Evolutionary conservation across 2,113 vertebrate species (phyloP).

Genomic region (Alces alces): DNA sequence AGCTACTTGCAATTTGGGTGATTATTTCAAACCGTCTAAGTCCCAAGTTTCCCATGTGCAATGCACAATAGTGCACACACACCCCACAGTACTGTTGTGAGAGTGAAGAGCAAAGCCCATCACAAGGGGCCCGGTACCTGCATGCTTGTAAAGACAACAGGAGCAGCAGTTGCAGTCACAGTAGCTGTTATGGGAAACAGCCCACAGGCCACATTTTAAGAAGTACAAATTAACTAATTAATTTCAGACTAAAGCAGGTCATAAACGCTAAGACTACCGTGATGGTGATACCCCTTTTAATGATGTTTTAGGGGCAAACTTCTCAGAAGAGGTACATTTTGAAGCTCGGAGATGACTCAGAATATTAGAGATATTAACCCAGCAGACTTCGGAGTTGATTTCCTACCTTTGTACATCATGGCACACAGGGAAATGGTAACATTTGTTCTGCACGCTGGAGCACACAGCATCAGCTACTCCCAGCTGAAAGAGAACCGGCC

Average conservation of each 20-base stretch:
- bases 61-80: accelerated
- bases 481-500: background rate
- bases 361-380: background rate
- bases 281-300: background rate
- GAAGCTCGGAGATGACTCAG: background rate
- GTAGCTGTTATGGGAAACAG: background rate
- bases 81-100: background rate
- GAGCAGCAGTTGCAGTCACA: background rate
- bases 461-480: background rate
- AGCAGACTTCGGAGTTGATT: background rate
- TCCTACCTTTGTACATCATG: background rate
- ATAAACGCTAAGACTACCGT: background rate
- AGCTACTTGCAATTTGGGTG: background rate
- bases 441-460: background rate
- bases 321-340: background rate
- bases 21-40: background rate
- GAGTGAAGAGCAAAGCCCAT: background rate
- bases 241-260: background rate
- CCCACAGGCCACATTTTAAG: background rate
- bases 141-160: too few relatives aligned
- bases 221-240: constrained; percentile 32
- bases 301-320: background rate
- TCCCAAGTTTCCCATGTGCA: accelerated
- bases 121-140: background rate
- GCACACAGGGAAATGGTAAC: background rate